Percentiles rank a stretch among this genome's conserved stretches.
These are phyloP conservation scores for Vidua chalybeata DNA, from an alignment of 2,113 vertebrate genomes.

Conservation along the genomic window DNA sequence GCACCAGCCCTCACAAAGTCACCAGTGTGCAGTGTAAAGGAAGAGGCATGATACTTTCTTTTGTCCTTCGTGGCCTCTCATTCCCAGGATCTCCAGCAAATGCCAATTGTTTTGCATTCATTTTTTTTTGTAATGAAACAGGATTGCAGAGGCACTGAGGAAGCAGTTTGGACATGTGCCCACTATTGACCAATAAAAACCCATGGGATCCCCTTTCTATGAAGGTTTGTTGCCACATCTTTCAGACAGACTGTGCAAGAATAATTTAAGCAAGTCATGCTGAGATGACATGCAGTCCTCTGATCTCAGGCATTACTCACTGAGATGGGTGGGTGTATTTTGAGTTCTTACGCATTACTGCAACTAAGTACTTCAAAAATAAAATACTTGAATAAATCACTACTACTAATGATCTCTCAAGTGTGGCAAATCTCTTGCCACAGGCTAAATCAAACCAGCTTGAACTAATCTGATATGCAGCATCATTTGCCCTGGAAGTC, in stretches of 20 bases:
- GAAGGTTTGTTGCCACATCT: background rate
- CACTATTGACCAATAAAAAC: background rate
- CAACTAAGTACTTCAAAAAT: background rate
- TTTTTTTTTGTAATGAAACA: background rate
- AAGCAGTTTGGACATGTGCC: background rate
- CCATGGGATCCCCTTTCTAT: no score
- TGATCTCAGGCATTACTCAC: background rate
- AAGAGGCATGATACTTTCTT: background rate
- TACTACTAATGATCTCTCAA: background rate
- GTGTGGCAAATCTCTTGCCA: background rate
- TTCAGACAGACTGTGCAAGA: background rate
- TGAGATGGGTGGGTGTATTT: background rate
- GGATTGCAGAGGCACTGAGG: background rate
- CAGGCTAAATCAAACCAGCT: background rate
- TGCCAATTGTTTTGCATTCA: background rate
- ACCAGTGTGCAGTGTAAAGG: background rate
- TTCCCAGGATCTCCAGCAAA: background rate
- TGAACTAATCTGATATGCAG: background rate
- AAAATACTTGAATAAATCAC: background rate
- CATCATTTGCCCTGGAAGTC: background rate
- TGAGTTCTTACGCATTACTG: background rate
- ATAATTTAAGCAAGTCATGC: background rate
- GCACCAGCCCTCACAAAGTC: background rate
- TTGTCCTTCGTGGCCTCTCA: background rate
- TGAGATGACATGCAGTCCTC: background rate